Evolutionary conservation across 2,797 vertebrate species (phyloP).

Genomic region (Meda fulgida): DNA sequence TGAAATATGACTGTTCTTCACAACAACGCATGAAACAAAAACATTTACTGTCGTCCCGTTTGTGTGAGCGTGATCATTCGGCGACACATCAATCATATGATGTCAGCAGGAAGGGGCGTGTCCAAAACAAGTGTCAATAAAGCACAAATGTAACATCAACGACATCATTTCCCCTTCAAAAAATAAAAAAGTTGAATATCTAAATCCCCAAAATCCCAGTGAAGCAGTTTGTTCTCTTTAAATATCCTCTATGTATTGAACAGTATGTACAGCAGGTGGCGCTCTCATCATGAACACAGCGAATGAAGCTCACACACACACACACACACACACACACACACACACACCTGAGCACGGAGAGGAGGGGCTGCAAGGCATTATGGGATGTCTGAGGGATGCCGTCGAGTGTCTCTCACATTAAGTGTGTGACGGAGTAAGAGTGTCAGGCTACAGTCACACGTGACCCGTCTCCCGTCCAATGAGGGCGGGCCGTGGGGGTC

Average conservation of each 20-base stretch:
- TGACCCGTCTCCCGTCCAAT: background rate
- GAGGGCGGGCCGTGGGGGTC: constrained; percentile 69
- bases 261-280: constrained; percentile 73
- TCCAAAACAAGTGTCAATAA: background rate
- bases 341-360: constrained; percentile 50
- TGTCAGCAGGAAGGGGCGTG: constrained; percentile 1
- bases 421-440: background rate
- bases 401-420: background rate
- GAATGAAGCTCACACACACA: constrained; percentile 38
- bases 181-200: constrained; percentile 10
- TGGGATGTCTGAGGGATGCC: constrained; percentile 62
- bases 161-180: constrained; percentile 3
- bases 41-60: background rate
- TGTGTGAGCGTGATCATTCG: background rate
- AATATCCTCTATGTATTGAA: constrained; percentile 74
- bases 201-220: constrained; percentile 8
- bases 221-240: constrained; percentile 53
- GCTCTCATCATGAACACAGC: constrained; percentile 49
- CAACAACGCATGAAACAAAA: background rate
- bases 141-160: background rate
- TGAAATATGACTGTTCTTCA: constrained; percentile 5
- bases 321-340: constrained; percentile 61
- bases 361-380: constrained; percentile 60
- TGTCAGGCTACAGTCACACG: constrained; percentile 40
- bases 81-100: background rate